Conservation (phyloP, 2,113 vertebrate genomes). For the Protobothrops flavoviridis region DNA sequence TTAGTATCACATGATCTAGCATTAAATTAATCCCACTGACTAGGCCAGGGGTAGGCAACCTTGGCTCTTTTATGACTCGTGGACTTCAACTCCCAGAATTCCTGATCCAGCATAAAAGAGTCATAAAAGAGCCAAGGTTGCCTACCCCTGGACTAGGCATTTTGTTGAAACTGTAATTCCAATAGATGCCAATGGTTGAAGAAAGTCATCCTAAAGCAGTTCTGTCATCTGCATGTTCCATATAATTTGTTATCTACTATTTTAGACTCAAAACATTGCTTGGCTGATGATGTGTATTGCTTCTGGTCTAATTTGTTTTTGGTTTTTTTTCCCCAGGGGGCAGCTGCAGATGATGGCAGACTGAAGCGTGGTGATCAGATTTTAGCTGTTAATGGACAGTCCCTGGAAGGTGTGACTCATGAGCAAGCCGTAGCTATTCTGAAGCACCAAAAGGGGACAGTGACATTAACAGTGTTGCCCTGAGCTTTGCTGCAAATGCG, state of each 20-base stretch:
- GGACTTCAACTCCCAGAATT: too few species aligned
- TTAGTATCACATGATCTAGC: neutral
- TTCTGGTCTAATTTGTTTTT: constrained; percentile 16
- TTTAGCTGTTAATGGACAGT: constrained; percentile 85
- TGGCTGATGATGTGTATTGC: accelerated
- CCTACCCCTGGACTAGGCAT: neutral
- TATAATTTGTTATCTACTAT: neutral
- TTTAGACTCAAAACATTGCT: neutral
- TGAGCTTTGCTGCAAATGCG: constrained; percentile 55
- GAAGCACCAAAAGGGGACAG: constrained; percentile 84
- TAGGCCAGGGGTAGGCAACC: neutral
- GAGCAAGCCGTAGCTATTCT: constrained; percentile 90
- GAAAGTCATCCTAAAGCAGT: neutral
- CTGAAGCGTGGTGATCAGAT: constrained; percentile 92
- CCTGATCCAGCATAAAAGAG: too few species aligned
- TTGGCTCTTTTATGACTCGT: too few species aligned
- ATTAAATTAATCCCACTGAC: neutral
- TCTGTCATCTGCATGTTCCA: neutral
- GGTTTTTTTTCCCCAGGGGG: constrained; percentile 77
- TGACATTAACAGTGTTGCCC: constrained; percentile 81
- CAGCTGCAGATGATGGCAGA: constrained; percentile 84
- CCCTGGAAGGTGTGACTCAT: constrained; percentile 85
- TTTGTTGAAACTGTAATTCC: neutral
- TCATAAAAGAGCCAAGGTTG: too few species aligned
- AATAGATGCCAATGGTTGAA: neutral